Percentiles rank a stretch among this genome's conserved stretches.
Conservation (phyloP, 2,113 vertebrate species). For the Alligator sinensis region DNA sequence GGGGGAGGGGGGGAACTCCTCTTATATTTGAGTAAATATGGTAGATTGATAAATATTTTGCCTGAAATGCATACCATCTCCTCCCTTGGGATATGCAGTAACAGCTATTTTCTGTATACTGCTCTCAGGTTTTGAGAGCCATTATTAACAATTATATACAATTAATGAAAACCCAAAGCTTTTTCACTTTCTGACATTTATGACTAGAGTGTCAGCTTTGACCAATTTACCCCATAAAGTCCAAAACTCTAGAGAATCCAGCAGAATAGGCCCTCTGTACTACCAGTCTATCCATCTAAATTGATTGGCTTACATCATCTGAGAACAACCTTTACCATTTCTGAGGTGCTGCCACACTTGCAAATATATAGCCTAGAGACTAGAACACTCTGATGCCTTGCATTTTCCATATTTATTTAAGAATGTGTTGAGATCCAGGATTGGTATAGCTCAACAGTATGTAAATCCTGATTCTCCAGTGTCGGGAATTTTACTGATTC, state of each 20-base stretch:
- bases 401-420: not conserved
- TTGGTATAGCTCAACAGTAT: accelerated
- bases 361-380: not conserved
- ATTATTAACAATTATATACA: not conserved
- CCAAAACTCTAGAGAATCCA: not conserved
- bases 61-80: not conserved
- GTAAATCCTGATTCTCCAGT: not conserved
- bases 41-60: not conserved
- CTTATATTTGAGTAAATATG: no score
- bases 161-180: not conserved
- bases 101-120: not conserved
- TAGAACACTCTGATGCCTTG: not conserved
- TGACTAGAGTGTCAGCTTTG: not conserved
- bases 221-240: not conserved
- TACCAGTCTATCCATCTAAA: not conserved
- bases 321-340: not conserved
- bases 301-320: not conserved
- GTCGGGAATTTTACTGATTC: not conserved
- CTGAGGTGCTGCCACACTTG: not conserved
- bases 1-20: no score
- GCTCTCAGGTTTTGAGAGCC: not conserved
- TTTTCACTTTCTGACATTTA: not conserved
- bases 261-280: not conserved
- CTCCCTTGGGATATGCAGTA: not conserved
- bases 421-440: not conserved